A percentile compares a stretch with the other conserved stretches of the same genome.
These are phyloP conservation scores for Napeogenes sylphis DNA, from an alignment of 2,888 invertebrate species.

Conservation along the genomic window DNA sequence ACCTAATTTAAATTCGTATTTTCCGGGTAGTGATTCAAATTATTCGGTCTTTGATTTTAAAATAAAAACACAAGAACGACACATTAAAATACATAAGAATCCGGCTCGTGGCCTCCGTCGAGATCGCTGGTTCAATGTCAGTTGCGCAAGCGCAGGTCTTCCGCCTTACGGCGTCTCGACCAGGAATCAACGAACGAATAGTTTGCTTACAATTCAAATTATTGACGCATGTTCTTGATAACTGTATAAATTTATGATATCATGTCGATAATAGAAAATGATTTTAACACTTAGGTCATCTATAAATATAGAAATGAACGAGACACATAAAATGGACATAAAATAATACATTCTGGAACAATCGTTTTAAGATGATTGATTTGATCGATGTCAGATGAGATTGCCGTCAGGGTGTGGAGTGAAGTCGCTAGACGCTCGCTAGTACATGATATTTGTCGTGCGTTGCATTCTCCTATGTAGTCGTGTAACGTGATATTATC, in stretches of 20 bases:
- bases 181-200: slow-evolving; percentile 49
- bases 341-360: too few species aligned
- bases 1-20: not conserved
- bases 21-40: slow-evolving; percentile 15
- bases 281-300: too few species aligned
- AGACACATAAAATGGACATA: too few species aligned
- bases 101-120: slow-evolving; percentile 67
- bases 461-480: too few species aligned
- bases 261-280: too few species aligned
- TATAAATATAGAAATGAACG: slow-evolving; percentile 10
- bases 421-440: not conserved
- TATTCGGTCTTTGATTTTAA: slow-evolving; percentile 32
- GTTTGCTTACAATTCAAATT: slow-evolving; percentile 48
- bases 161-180: slow-evolving; percentile 56
- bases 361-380: too few species aligned
- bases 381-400: too few species aligned
- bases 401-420: not conserved
- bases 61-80: slow-evolving; percentile 46
- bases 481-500: slow-evolving; percentile 15
- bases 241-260: not conserved
- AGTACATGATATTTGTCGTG: not conserved
- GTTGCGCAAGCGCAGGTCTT: slow-evolving; percentile 74
- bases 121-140: slow-evolving; percentile 72
- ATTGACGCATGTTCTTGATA: slow-evolving; percentile 40
- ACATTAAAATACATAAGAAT: slow-evolving; percentile 58